These are phyloP conservation scores for Xestia rhomboidea DNA, from an alignment of 2,888 invertebrate species.

Conservation along the genomic window DNA sequence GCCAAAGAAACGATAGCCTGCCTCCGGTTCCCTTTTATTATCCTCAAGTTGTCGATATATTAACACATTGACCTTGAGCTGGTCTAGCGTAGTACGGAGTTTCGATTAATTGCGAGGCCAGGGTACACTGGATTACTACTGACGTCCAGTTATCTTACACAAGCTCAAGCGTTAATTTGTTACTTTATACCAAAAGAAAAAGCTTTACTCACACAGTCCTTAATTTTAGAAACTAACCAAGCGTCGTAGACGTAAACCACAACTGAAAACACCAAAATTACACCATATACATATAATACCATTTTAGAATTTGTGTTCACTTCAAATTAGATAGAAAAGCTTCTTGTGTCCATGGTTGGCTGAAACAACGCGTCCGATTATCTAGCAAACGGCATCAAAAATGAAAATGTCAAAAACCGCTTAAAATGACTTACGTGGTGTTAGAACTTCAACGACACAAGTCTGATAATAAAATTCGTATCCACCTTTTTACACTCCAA, in stretches of 20 bases:
- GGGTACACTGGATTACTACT: not conserved
- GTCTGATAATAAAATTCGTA: not conserved
- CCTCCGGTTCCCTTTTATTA: slow-evolving; percentile 28
- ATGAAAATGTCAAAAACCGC: no score
- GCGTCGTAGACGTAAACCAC: no score
- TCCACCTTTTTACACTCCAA: slow-evolving; percentile 36
- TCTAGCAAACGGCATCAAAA: no score
- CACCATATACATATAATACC: no score
- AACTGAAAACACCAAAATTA: no score
- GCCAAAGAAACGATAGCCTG: not conserved
- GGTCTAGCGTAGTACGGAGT: not conserved
- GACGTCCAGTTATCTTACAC: slow-evolving; percentile 14
- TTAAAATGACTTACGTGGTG: no score
- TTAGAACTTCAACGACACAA: no score
- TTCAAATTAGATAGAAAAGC: no score
- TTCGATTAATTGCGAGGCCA: not conserved
- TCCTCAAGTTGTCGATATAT: slow-evolving; percentile 45
- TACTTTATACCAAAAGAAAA: not conserved
- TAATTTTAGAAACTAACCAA: not conserved
- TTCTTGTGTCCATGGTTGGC: no score
- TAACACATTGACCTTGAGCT: not conserved
- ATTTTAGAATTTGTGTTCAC: no score
- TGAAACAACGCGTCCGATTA: no score
- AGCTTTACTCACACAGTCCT: not conserved
- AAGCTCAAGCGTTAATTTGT: slow-evolving; percentile 5